Base-by-base conservation (phyloP, 2,113 vertebrate genomes). In the Centrocercus urophasianus region DNA sequence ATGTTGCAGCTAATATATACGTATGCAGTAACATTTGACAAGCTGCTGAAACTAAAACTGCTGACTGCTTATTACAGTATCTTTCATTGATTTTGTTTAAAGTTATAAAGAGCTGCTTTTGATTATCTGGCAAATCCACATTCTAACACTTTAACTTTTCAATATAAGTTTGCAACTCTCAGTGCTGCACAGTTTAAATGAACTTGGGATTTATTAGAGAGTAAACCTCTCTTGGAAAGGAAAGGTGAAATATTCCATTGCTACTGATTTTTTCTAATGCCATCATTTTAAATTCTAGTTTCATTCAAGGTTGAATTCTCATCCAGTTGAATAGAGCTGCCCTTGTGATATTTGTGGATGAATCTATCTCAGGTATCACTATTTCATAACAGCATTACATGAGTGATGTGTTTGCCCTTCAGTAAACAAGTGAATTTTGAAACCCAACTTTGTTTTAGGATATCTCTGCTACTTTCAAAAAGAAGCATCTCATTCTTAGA, bases 61-160 rank as follows among this genome's bases (percentile, higher is more conserved):
- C 83, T 94, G 94, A 95, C 84, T 89, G 70, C 36, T 91, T 82
- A 76, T 79, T 94, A 79, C 93, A 93, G 81, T 76, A 83, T 87
- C 30, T 94, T 87, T 66, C 67, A 96, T 92, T 91, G 86, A 93
- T 95, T 94, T 93, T 86, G 34, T 82, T 81, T 83, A 83, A 93
- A 83, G 69, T 47, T 30, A 56, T 88, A 90, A 89, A 89, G 54
- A 85, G 38, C 36, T 73, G 25, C 14, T 79, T 93, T 91, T 93
- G 93, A 92, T 93, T 95, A 92, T 63, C 73, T 88, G 70, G 92
- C 69, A 91, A 95, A 93, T 70, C 50, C 81, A 73, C 18, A 71
- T 83, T 87, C 50, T 83, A 76, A 73, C 63, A 73, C 45, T 83
- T 89, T 54, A 93, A 65, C 74, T 80, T 92, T 92, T 21, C n/a